These are phyloP conservation scores for Acanthurus tractus DNA, from an alignment of 2,797 vertebrate genomes.

Conservation along the genomic window DNA sequence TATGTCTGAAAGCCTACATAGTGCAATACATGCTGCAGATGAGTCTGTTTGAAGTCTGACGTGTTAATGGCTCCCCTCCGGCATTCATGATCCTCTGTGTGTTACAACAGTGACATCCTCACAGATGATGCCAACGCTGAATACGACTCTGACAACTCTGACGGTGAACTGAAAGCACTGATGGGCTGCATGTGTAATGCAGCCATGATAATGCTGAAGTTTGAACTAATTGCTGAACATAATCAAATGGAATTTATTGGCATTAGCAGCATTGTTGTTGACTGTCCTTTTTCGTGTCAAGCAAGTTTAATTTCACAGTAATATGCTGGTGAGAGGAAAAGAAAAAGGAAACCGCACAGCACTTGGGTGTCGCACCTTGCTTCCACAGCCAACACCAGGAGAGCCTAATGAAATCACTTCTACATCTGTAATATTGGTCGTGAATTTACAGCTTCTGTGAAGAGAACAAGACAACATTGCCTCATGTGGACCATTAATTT, in stretches of 20 bases:
- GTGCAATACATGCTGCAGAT: slow-evolving; percentile 45
- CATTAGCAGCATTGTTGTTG: slow-evolving; percentile 2
- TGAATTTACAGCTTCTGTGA: slow-evolving; percentile 65
- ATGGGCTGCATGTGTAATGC: slow-evolving; percentile 13
- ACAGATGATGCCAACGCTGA: slow-evolving; percentile 46
- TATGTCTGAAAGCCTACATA: slow-evolving; percentile 34
- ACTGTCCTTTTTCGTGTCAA: slow-evolving; percentile 14
- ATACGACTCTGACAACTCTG: slow-evolving; percentile 3
- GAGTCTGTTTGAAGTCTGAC: slow-evolving; percentile 57
- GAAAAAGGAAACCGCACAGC: slow-evolving; percentile 37
- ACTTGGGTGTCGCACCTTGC: slow-evolving; percentile 19
- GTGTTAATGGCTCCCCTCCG: slow-evolving; percentile 35
- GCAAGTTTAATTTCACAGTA: slow-evolving; percentile 27
- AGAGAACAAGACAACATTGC: slow-evolving; percentile 66
- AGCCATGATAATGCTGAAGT: neutral
- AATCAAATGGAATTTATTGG: slow-evolving; percentile 8
- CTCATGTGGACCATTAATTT: slow-evolving; percentile 66
- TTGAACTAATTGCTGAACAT: slow-evolving; percentile 18
- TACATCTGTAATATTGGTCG: slow-evolving; percentile 46
- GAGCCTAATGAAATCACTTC: slow-evolving; percentile 32
- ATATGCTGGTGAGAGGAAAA: slow-evolving; percentile 20
- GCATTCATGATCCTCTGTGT: slow-evolving; percentile 33
- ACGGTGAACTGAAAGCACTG: slow-evolving; percentile 14
- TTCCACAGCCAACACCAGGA: slow-evolving; percentile 47
- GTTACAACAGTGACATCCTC: slow-evolving; percentile 32